Evolutionary conservation across 1,140 invertebrate species (phyloP).

Genomic region (Solenopsis invicta): DNA sequence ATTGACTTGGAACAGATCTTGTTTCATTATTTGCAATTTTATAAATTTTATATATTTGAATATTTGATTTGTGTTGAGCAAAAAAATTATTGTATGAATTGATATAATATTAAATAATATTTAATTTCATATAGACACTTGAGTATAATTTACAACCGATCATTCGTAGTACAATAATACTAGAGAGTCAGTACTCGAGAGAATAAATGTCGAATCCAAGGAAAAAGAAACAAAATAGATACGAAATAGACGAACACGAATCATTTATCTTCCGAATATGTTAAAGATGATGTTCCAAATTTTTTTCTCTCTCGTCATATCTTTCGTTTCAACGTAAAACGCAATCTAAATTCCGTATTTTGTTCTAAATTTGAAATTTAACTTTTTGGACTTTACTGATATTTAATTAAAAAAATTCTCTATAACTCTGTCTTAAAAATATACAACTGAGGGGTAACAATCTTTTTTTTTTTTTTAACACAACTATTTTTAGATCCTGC

Average conservation of each 20-base stretch:
- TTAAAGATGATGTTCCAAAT: not conserved
- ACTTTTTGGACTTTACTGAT: not conserved
- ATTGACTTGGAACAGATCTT: not conserved
- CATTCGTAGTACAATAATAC: not conserved
- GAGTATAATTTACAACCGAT: not conserved
- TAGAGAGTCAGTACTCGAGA: not conserved
- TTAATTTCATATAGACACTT: not conserved
- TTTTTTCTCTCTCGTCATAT: not conserved
- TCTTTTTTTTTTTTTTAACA: constrained; percentile 20
- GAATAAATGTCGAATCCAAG: not conserved
- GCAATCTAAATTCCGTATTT: not conserved
- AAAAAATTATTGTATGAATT: not conserved
- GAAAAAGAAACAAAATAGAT: not conserved
- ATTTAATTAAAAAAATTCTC: constrained; percentile 1
- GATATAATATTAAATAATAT: constrained; percentile 18
- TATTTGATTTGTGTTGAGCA: constrained; percentile 1
- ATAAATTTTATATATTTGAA: constrained; percentile 17
- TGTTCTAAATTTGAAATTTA: not conserved
- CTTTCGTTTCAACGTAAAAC: not conserved
- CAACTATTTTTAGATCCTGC: constrained; percentile 7
- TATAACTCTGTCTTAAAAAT: not conserved
- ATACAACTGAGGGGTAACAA: not conserved
- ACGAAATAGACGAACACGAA: not conserved
- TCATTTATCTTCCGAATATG: not conserved
- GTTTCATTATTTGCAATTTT: constrained; percentile 5